Conservation (phyloP, 2,797 vertebrate genomes). For the Tarsius wallacei region DNA sequence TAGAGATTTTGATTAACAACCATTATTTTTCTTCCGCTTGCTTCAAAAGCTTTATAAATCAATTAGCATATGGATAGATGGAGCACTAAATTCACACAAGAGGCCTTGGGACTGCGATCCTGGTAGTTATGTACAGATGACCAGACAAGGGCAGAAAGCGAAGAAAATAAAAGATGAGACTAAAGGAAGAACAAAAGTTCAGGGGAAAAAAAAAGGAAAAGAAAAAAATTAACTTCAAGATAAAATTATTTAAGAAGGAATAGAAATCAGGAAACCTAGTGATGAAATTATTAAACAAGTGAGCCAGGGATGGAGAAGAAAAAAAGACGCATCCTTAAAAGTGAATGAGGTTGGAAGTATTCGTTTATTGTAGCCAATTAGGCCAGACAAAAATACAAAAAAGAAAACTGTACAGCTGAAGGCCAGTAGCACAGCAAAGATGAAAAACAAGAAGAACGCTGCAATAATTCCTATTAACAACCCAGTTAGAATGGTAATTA, state of each 20-base stretch:
- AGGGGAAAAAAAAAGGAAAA: not conserved
- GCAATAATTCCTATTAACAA: not conserved
- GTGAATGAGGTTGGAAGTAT: not conserved
- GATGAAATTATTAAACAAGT: not conserved
- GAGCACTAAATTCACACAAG: not conserved
- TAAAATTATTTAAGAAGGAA: not conserved
- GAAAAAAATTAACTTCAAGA: not conserved
- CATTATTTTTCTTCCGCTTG: not conserved
- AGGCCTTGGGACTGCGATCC: not conserved
- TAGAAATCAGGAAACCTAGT: not conserved
- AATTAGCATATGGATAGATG: not conserved
- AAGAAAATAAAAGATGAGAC: conserved; percentile 23
- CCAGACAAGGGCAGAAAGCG: not conserved
- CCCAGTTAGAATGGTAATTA: not conserved
- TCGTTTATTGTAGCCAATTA: not conserved
- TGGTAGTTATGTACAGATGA: not conserved
- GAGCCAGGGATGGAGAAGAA: not conserved
- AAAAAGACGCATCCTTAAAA: not conserved
- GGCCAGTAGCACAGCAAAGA: not conserved
- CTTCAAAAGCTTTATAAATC: not conserved
- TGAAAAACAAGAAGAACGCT: not conserved
- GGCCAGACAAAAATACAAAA: not conserved
- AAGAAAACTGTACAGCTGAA: not conserved
- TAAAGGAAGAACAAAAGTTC: not conserved
- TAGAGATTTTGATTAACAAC: conserved; percentile 4